Conservation (phyloP, 2,113 vertebrate species). For the Cyprinodon tularosa region DNA sequence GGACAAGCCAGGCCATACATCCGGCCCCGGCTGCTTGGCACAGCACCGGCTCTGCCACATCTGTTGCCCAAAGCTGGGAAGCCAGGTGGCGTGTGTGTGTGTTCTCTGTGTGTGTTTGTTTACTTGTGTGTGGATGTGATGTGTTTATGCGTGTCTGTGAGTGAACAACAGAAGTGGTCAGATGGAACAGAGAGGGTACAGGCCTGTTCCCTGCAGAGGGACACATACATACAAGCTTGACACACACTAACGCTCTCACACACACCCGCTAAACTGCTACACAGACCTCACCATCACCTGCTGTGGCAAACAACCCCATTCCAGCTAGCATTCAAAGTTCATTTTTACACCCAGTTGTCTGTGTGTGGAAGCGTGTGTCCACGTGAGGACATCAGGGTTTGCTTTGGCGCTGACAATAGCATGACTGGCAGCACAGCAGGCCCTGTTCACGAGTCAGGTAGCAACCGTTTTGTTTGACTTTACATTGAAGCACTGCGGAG, state of each 20-base stretch:
- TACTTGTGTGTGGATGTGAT: constrained; percentile 28
- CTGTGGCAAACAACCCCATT: constrained; percentile 72
- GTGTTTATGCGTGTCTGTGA: constrained; percentile 33
- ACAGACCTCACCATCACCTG: constrained; percentile 67
- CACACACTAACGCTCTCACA: constrained; percentile 20
- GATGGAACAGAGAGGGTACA: constrained; percentile 77
- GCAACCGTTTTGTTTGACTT: constrained; percentile 40
- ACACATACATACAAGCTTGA: constrained; percentile 71
- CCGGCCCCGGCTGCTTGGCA: constrained; percentile 81
- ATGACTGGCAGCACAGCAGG: constrained; percentile 70
- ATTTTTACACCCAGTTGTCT: constrained; percentile 17
- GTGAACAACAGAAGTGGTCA: constrained; percentile 76
- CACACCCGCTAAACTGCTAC: constrained; percentile 57
- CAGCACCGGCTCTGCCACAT: constrained; percentile 79
- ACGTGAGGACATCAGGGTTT: constrained; percentile 23
- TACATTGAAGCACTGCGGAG: constrained; percentile 45
- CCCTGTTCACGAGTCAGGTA: constrained; percentile 56
- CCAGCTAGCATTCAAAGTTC: constrained; percentile 60
- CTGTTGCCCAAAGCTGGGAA: constrained; percentile 85
- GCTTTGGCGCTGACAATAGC: constrained; percentile 56
- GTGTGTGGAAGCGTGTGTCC: constrained; percentile 11
- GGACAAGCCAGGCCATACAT: constrained; percentile 81
- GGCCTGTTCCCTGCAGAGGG: constrained; percentile 75
- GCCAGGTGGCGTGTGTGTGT: constrained; percentile 79
- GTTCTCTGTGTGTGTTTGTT: constrained; percentile 30